Conservation (phyloP, 2,888 invertebrate genomes). For the Cryptocheilus praepositus region DNA sequence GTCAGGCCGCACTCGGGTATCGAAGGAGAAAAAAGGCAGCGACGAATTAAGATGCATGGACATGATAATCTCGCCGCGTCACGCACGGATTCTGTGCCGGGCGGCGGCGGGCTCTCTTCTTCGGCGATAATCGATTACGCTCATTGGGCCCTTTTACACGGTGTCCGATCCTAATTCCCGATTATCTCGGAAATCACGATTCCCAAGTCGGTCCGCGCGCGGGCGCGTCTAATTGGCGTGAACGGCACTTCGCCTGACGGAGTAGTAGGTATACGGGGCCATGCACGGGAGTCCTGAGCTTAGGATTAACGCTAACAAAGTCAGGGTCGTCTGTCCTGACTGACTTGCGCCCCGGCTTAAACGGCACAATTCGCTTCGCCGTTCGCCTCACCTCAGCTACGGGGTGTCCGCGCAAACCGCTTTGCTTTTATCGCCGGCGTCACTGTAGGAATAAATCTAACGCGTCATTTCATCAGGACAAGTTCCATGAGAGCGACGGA, state of each 20-base stretch:
- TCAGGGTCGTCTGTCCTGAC: conserved; percentile 40
- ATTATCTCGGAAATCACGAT: conserved; percentile 57
- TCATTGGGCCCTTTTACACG: no score
- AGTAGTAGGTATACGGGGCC: conserved; percentile 20
- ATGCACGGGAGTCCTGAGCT: conserved; percentile 47
- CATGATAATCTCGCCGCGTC: no score
- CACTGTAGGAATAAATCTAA: no score
- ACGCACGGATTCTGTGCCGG: no score
- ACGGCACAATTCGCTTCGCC: conserved; percentile 47
- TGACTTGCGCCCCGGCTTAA: conserved; percentile 43
- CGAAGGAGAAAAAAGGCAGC: no score
- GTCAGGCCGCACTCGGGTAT: no score
- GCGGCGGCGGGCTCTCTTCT: no score
- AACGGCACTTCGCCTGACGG: conserved; percentile 14
- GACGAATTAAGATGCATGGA: no score
- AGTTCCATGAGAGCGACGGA: no score
- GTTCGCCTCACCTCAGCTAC: conserved; percentile 38
- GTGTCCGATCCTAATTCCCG: conserved; percentile 24
- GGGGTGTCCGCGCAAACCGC: conserved; percentile 32
- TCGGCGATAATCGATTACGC: no score
- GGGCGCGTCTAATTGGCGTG: conserved; percentile 27
- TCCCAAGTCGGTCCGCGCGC: conserved; percentile 11
- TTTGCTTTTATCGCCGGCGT: no score
- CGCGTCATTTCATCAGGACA: no score
- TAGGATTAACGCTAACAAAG: conserved; percentile 60